phyloP scores from a whole-genome alignment of 2,797 vertebrate species.

The Neosilurus hyrtlii region DNA sequence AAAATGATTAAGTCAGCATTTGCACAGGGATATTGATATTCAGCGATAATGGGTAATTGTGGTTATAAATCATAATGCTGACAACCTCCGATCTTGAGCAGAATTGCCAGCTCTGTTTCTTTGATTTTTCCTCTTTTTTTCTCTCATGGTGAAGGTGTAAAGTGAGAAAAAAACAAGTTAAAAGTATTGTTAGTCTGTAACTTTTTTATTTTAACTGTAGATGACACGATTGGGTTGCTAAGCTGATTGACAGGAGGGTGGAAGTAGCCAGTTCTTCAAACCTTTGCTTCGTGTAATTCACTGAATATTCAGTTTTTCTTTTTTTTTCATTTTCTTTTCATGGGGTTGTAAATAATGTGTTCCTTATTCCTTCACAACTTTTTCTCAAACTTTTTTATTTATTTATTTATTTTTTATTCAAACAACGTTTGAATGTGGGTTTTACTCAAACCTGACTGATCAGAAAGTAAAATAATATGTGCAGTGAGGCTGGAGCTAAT shows the following conservation, averaged over 20 bases:
- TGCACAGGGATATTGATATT: conserved; percentile 56
- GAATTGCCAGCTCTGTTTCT: conserved; percentile 30
- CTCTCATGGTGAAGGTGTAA: not conserved
- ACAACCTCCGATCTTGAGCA: conserved; percentile 54
- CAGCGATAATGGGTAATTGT: conserved; percentile 49
- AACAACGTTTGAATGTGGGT: not conserved
- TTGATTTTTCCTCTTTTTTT: conserved; percentile 30
- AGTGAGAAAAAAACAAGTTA: not conserved
- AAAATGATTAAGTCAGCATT: conserved; percentile 52
- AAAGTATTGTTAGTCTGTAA: not conserved
- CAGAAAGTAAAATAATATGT: not conserved
- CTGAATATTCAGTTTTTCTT: not conserved
- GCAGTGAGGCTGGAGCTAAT: too few species aligned
- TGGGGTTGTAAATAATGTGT: not conserved
- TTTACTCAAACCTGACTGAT: not conserved
- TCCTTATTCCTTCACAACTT: too few species aligned
- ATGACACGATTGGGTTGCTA: conserved; percentile 38
- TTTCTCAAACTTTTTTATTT: not conserved
- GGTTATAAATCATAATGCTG: conserved; percentile 54
- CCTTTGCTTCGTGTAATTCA: not conserved
- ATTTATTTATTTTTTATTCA: not conserved
- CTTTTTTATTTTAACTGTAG: conserved; percentile 19
- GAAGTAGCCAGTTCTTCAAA: not conserved
- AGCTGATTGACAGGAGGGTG: conserved; percentile 34
- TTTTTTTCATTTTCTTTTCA: not conserved